Evolutionary conservation across 2,888 invertebrate species (phyloP).

Genomic region (Philereme transversata): DNA sequence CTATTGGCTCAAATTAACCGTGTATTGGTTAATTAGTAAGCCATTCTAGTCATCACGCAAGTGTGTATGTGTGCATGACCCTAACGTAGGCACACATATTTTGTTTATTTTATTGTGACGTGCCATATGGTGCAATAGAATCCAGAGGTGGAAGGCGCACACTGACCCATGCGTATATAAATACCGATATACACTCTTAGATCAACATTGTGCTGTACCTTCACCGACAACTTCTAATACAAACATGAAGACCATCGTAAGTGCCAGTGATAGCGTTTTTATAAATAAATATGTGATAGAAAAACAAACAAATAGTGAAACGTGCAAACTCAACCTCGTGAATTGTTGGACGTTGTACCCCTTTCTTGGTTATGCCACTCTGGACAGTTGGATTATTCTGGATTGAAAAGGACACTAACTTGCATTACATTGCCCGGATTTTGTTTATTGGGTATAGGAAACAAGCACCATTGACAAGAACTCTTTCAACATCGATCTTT

Average conservation of each 20-base stretch:
- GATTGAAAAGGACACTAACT: neutral
- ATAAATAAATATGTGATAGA: conserved; percentile 40
- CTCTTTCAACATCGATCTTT: conserved; percentile 12
- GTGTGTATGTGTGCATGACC: conserved; percentile 51
- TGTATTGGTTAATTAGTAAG: conserved; percentile 34
- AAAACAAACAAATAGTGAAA: conserved; percentile 34
- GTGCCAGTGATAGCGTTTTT: conserved; percentile 66
- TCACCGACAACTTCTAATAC: conserved; percentile 65
- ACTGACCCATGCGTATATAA: conserved; percentile 72
- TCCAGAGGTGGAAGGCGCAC: conserved; percentile 73
- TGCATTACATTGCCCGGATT: neutral
- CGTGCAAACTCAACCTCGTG: conserved; percentile 33
- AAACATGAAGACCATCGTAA: conserved; percentile 80
- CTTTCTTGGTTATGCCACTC: neutral
- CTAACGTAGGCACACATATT: conserved; percentile 59
- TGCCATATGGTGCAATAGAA: conserved; percentile 72
- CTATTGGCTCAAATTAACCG: conserved; percentile 19
- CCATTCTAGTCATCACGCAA: conserved; percentile 53
- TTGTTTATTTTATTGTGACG: conserved; percentile 72
- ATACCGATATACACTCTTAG: conserved; percentile 75
- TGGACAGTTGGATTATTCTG: conserved; percentile 4
- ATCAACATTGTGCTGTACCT: conserved; percentile 78
- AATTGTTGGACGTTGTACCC: conserved; percentile 20
- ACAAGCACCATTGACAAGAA: neutral
- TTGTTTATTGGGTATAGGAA: neutral